Evolutionary conservation across 2,888 invertebrate genomes (phyloP).

Genomic region (Callimorpha dominula): DNA sequence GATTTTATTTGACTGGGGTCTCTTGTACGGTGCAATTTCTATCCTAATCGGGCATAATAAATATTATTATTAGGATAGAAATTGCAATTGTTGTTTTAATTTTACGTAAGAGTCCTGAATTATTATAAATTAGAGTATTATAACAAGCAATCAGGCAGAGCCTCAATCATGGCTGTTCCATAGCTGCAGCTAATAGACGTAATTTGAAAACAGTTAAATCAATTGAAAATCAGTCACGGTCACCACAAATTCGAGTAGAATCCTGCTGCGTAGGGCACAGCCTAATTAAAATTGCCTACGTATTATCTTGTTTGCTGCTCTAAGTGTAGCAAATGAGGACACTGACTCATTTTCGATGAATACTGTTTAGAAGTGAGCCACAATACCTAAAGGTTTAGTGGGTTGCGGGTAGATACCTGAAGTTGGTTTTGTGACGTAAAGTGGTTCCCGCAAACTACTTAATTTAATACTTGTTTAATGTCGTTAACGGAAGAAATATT

Average conservation of each 20-base stretch:
- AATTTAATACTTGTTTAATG: not conserved
- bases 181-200: not conserved
- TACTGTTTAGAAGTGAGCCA: not conserved
- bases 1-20: no score
- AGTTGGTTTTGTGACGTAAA: conserved; percentile 1
- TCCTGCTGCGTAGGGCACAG: not conserved
- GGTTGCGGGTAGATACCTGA: not conserved
- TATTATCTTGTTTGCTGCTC: no score
- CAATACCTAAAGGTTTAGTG: not conserved
- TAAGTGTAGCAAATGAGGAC: not conserved
- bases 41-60: no score
- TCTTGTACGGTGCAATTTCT: no score
- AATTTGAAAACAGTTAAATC: not conserved
- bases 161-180: not conserved
- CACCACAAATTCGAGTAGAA: not conserved
- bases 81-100: no score
- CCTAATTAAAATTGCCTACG: not conserved
- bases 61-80: no score
- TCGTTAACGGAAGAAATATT: not conserved
- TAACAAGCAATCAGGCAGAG: not conserved
- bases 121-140: not conserved
- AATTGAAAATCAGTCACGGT: not conserved
- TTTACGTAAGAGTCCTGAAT: no score
- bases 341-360: not conserved
- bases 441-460: not conserved